A percentile compares a stretch with the other conserved stretches of the same genome.
phyloP scores from a whole-genome alignment of 2,888 invertebrate genomes.

The Drosophila nigricruria region DNA sequence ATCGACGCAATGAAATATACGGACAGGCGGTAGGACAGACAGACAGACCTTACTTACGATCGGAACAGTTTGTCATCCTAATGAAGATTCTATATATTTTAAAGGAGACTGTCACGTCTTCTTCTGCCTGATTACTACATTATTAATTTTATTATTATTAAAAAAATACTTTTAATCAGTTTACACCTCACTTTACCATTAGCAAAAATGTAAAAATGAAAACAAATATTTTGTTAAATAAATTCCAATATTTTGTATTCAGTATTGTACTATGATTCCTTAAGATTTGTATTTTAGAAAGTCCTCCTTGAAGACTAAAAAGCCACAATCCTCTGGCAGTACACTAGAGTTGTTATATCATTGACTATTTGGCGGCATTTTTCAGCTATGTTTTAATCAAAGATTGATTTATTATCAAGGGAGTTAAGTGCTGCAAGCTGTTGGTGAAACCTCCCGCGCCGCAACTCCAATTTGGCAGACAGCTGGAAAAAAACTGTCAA shows the following conservation, averaged over 20 bases:
- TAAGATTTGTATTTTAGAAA: background rate
- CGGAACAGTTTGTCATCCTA: too few species aligned
- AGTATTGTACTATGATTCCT: background rate
- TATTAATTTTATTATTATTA: too few species aligned
- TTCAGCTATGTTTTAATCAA: conserved; percentile 1
- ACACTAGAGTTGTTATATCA: background rate
- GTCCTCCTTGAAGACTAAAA: background rate
- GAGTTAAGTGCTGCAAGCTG: conserved; percentile 3
- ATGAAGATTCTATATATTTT: too few species aligned
- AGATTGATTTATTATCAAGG: conserved; percentile 23
- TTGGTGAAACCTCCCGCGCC: conserved; percentile 37
- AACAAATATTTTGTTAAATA: background rate
- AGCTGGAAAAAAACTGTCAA: conserved; percentile 62
- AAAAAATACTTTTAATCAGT: too few species aligned
- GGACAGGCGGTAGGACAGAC: too few species aligned
- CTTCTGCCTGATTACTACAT: too few species aligned
- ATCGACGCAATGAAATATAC: too few species aligned
- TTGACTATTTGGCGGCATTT: background rate
- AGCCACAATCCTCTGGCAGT: too few species aligned
- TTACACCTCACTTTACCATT: too few species aligned
- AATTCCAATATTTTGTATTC: background rate
- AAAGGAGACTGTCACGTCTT: too few species aligned
- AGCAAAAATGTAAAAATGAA: background rate
- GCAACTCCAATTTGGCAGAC: conserved; percentile 44
- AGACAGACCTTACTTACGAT: too few species aligned